phyloP scores from a whole-genome alignment of 2,797 vertebrate species.

The Setipinna tenuifilis region DNA sequence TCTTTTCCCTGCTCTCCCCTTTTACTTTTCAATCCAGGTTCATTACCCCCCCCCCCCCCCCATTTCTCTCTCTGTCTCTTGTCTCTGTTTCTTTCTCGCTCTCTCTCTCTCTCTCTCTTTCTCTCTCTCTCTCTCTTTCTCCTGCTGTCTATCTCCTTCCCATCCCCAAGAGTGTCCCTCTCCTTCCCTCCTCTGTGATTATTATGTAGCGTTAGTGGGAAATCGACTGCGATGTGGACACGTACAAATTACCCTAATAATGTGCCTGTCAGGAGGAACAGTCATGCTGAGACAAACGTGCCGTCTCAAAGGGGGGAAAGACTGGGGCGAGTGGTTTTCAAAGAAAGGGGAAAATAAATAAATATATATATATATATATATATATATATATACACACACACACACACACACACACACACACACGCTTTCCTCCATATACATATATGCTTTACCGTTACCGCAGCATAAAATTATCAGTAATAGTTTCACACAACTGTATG shows the following conservation, averaged over 20 bases:
- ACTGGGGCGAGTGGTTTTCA: slow-evolving; percentile 54
- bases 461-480: background rate
- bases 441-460: background rate
- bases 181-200: slow-evolving; percentile 59
- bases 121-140: slow-evolving; percentile 5
- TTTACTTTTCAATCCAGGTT: too few species aligned
- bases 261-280: slow-evolving; percentile 71
- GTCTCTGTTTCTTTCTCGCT: background rate
- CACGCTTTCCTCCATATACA: background rate
- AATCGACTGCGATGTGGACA: slow-evolving; percentile 63
- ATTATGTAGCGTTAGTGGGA: slow-evolving; percentile 69
- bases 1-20: too few species aligned
- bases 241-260: slow-evolving; percentile 78
- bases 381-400: slow-evolving; percentile 49
- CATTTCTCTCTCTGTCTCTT: background rate
- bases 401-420: too few species aligned
- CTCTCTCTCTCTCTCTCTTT: background rate
- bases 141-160: slow-evolving; percentile 32
- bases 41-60: background rate
- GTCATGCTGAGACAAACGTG: slow-evolving; percentile 55
- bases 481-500: background rate
- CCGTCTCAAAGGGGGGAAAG: slow-evolving; percentile 55
- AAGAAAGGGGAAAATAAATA: slow-evolving; percentile 45
- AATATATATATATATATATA: background rate
- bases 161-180: slow-evolving; percentile 44